Evolutionary conservation across 2,113 vertebrate genomes (phyloP), one percentile per base, ranked within the genome.

Genomic region (Platanista minor): DNA sequence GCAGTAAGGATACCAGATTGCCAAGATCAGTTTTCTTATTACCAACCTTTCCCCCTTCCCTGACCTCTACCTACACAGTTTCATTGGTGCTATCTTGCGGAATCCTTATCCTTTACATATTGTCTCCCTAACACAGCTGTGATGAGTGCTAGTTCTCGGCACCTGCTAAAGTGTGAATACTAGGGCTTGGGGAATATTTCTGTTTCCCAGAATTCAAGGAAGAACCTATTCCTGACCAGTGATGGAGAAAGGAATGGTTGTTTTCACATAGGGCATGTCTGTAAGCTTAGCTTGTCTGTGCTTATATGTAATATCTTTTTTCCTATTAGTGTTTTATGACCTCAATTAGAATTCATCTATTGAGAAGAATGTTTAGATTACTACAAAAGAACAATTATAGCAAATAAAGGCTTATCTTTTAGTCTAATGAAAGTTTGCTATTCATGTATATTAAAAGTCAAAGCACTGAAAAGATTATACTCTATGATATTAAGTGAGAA

Each of bases 321-420:
- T 96, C 95, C 49, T 90, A 72, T 52, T 82, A 82, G 43, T 62
- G n/a, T 84, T 97, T 71, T 94, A 41, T 67, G 7, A 67, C 14
- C 23, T 81, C 29, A 86, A 33, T 57, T 49, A 87, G 17, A 95
- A 86, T 72, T 8, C 5, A 72, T 49, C 23, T 49, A 59, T 31
- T 83, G 80, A 83, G 20, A 72, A 66, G 8, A 91, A 94, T 78
- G 92, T 59, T 95, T 75, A 93, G 23, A 81, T 86, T n/a, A 75
- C 21, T 67, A 84, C 4, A 66, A 87, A 9, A 91, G 21, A 52
- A 86, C 25, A 87, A 87, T 90, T 59, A 92, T 0, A 81, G 62
- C 41, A 96, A 91, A 83, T 67, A 69, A 10, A 77, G 27, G 29
- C 46, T 46, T 33, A 71, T 71, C 27, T 86, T 94, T n/a, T 67